A percentile compares a stretch with the other conserved stretches of the same genome.
Evolutionary conservation across 2,797 vertebrate genomes (phyloP).

Genomic region (Phrynocephalus vlangalii): DNA sequence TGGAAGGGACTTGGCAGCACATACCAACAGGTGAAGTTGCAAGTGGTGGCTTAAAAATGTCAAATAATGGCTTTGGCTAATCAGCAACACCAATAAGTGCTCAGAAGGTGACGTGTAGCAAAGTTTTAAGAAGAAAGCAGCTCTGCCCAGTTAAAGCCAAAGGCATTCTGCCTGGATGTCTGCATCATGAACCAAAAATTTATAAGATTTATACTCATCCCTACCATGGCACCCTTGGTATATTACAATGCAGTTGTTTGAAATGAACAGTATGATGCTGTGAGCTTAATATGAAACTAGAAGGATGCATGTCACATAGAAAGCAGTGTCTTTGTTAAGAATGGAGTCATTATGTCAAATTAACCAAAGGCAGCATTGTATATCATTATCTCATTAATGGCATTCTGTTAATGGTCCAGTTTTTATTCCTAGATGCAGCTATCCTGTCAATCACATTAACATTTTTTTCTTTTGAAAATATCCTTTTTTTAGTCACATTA

Average conservation of each 20-base stretch:
- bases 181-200: background rate
- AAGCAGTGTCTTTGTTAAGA: slow-evolving; percentile 34
- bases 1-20: too few species aligned
- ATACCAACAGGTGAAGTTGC: too few species aligned
- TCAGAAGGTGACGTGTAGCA: background rate
- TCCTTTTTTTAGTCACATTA: too few species aligned
- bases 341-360: slow-evolving; percentile 23
- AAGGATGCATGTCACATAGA: slow-evolving; percentile 6
- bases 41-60: too few species aligned
- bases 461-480: background rate
- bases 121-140: background rate
- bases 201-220: background rate
- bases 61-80: too few species aligned
- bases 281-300: background rate
- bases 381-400: slow-evolving; percentile 13
- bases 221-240: too few species aligned
- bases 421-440: slow-evolving; percentile 44
- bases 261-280: background rate
- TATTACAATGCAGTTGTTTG: background rate
- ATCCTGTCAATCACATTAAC: background rate
- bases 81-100: too few species aligned
- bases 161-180: background rate
- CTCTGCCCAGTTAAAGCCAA: background rate
- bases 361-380: slow-evolving; percentile 8
- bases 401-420: background rate